phyloP scores from a whole-genome alignment of 2,113 vertebrate genomes.

The Tringa solitaria region DNA sequence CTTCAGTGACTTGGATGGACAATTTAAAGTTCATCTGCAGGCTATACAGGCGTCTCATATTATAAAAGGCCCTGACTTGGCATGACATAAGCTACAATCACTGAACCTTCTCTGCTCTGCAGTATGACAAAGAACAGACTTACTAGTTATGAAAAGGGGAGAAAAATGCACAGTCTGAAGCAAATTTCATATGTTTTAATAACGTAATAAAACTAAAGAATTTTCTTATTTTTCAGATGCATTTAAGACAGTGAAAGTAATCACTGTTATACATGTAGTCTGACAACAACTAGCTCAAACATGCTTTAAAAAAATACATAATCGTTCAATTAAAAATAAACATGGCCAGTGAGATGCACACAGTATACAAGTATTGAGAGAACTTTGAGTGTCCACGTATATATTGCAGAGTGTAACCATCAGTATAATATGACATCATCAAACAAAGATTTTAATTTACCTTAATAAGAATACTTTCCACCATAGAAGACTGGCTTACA shows the following conservation, averaged over 20 bases:
- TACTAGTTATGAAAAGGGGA: background rate
- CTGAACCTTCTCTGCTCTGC: background rate
- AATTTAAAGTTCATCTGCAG: background rate
- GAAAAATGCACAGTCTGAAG: background rate
- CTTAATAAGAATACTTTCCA: background rate
- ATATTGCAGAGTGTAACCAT: background rate
- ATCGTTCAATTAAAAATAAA: background rate
- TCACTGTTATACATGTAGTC: background rate
- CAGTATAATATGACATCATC: background rate
- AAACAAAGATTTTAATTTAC: background rate
- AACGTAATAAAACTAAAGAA: background rate
- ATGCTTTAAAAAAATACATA: background rate
- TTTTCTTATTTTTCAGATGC: background rate
- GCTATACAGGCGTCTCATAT: background rate
- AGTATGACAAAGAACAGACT: background rate
- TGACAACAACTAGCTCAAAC: background rate
- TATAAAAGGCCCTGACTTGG: background rate
- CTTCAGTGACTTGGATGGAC: background rate
- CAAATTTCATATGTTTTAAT: background rate
- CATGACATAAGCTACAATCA: background rate
- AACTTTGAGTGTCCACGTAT: background rate
- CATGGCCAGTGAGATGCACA: background rate
- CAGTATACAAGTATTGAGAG: background rate
- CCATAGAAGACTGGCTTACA: background rate
- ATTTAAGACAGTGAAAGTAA: background rate